phyloP scores from a whole-genome alignment of 2,888 invertebrate genomes.

The Amphimallon solstitiale region DNA sequence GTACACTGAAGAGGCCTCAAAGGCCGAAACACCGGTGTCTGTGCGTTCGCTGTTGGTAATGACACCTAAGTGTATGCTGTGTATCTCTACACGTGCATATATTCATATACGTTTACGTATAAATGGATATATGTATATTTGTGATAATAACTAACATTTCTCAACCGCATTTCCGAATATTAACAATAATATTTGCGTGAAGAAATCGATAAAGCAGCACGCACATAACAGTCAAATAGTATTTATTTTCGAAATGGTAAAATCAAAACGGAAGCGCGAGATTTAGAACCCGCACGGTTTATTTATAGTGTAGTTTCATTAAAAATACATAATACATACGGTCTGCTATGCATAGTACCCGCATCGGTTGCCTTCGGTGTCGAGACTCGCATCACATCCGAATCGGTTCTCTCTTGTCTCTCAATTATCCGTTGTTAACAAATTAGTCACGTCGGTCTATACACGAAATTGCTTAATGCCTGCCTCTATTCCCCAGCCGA shows the following conservation, averaged over 20 bases:
- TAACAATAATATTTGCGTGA: background rate
- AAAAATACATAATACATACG: slow-evolving; percentile 17
- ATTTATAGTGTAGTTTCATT: slow-evolving; percentile 19
- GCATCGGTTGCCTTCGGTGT: slow-evolving; percentile 6
- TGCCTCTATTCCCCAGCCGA: slow-evolving; percentile 9
- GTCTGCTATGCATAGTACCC: background rate
- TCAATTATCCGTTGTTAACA: slow-evolving; percentile 29
- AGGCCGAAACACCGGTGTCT: no score
- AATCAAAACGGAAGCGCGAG: slow-evolving; percentile 4
- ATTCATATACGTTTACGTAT: no score
- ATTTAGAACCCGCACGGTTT: slow-evolving; percentile 14
- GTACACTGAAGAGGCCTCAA: no score
- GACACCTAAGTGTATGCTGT: no score
- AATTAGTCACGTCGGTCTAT: slow-evolving; percentile 31
- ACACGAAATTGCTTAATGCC: slow-evolving; percentile 27
- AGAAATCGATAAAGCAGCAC: background rate
- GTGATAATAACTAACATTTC: no score
- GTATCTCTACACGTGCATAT: no score
- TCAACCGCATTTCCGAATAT: background rate
- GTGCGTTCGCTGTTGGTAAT: no score
- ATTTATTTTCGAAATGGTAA: slow-evolving; percentile 12
- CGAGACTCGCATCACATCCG: background rate
- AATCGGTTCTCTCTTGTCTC: slow-evolving; percentile 20
- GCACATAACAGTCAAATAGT: background rate
- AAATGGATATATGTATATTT: no score